A percentile compares a stretch with the other conserved stretches of the same genome.
Evolutionary conservation across 2,888 invertebrate genomes (phyloP).

Genomic region (Drosophila diplacantha): DNA sequence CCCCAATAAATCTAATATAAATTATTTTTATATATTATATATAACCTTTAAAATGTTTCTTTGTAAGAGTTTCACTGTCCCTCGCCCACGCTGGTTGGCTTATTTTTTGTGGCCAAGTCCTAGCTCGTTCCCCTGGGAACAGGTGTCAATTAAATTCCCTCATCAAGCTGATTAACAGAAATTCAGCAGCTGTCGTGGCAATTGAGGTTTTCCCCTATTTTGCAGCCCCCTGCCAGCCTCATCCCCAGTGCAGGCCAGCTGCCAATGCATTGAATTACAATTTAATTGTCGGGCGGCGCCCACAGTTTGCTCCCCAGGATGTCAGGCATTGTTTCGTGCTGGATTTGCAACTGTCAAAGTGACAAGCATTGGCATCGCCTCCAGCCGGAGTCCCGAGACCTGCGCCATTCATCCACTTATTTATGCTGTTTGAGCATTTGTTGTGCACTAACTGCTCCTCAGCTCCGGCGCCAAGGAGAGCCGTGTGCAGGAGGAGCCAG

Average conservation of each 20-base stretch:
- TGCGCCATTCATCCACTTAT: conserved; percentile 33
- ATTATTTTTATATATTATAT: background rate
- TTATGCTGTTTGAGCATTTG: conserved; percentile 66
- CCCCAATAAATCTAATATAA: too few species aligned
- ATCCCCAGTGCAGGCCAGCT: conserved; percentile 3
- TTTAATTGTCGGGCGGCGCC: conserved; percentile 54
- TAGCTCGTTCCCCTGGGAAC: conserved; percentile 1
- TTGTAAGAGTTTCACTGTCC: background rate
- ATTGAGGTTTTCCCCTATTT: conserved; percentile 6
- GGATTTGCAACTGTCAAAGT: conserved; percentile 71
- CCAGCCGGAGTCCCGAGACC: conserved; percentile 11
- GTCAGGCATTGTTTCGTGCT: conserved; percentile 44
- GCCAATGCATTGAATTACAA: conserved; percentile 66
- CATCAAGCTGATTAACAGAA: conserved; percentile 37
- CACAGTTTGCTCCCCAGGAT: conserved; percentile 13
- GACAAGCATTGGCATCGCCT: conserved; percentile 56
- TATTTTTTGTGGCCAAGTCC: conserved; percentile 5
- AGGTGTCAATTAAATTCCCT: conserved; percentile 40
- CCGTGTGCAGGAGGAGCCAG: conserved; percentile 32
- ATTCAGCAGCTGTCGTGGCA: conserved; percentile 20
- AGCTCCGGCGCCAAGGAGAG: conserved; percentile 3
- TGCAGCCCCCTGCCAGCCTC: background rate
- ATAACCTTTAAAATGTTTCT: too few species aligned
- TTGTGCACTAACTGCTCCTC: conserved; percentile 34
- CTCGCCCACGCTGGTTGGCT: background rate